These are phyloP conservation scores for Drosophila merina DNA, from an alignment of 2,888 invertebrate species.

Conservation along the genomic window DNA sequence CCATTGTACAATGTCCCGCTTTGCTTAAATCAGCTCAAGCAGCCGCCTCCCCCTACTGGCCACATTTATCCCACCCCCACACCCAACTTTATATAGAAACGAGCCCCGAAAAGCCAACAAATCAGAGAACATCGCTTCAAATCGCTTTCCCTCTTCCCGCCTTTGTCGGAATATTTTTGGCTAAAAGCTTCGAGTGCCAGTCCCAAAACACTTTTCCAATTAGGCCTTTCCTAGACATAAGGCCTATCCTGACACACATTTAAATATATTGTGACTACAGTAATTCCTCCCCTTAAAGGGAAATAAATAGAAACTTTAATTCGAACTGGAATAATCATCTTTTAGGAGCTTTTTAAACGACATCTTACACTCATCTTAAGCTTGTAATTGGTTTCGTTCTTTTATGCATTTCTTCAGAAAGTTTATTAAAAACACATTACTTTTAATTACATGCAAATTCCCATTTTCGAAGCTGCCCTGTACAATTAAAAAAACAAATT, in stretches of 20 bases:
- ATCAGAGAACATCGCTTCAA: constrained; percentile 68
- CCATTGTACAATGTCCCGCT: constrained; percentile 18
- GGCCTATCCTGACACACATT: constrained; percentile 13
- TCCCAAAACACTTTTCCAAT: constrained; percentile 79
- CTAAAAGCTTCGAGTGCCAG: constrained; percentile 78
- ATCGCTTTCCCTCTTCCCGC: constrained; percentile 43
- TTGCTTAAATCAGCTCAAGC: constrained; percentile 67
- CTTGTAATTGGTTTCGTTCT: no score
- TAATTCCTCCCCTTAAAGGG: background rate
- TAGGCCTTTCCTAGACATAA: constrained; percentile 56
- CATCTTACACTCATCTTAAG: no score
- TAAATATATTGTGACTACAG: constrained; percentile 9
- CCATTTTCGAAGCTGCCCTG: constrained; percentile 22
- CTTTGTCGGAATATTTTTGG: constrained; percentile 73
- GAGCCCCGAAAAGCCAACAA: constrained; percentile 67
- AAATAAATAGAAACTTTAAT: background rate
- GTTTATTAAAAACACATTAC: constrained; percentile 7
- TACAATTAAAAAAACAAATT: constrained; percentile 53
- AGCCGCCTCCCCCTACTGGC: constrained; percentile 27
- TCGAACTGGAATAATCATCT: no score
- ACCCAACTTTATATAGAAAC: background rate
- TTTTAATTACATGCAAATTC: constrained; percentile 16
- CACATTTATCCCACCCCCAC: background rate
- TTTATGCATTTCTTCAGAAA: background rate
- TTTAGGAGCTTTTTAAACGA: no score